Conservation (phyloP, 2,797 vertebrate species). For the Macropodus opercularis region DNA sequence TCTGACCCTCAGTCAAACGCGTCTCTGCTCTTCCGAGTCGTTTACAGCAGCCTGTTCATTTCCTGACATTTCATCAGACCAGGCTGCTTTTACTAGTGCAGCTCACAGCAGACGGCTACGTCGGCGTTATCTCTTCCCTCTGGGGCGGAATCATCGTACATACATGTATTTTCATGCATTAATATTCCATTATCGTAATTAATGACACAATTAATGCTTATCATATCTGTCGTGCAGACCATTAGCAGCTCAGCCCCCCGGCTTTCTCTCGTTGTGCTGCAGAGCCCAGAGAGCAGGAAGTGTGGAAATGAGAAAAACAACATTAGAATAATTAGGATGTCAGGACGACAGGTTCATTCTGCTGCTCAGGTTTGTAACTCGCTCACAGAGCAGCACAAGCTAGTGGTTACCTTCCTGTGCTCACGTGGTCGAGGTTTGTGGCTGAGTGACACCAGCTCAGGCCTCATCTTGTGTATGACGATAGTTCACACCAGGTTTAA, state of each 20-base stretch:
- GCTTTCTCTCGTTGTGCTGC: conserved; percentile 9
- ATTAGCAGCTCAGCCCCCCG: conserved; percentile 27
- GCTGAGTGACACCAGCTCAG: too few species aligned
- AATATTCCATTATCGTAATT: conserved; percentile 28
- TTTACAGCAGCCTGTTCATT: conserved; percentile 28
- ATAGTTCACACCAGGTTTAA: too few species aligned
- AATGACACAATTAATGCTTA: conserved; percentile 25
- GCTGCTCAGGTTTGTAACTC: conserved; percentile 1
- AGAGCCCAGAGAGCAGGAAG: conserved; percentile 14
- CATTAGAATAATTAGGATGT: conserved; percentile 11
- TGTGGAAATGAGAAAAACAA: background rate
- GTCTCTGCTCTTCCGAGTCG: conserved; percentile 8
- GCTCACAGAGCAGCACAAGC: background rate
- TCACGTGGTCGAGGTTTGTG: too few species aligned
- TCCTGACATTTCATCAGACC: conserved; percentile 51
- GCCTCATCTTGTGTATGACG: too few species aligned
- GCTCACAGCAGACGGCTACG: conserved; percentile 18
- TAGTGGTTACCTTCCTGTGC: too few species aligned
- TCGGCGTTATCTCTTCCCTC: background rate
- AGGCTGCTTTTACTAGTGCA: conserved; percentile 16
- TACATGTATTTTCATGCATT: conserved; percentile 30
- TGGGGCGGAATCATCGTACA: background rate
- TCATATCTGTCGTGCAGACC: conserved; percentile 35
- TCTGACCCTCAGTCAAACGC: too few species aligned
- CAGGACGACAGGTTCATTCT: background rate